Conservation (phyloP, 2,113 vertebrate genomes). For the Phalacrocorax pelagicus region DNA sequence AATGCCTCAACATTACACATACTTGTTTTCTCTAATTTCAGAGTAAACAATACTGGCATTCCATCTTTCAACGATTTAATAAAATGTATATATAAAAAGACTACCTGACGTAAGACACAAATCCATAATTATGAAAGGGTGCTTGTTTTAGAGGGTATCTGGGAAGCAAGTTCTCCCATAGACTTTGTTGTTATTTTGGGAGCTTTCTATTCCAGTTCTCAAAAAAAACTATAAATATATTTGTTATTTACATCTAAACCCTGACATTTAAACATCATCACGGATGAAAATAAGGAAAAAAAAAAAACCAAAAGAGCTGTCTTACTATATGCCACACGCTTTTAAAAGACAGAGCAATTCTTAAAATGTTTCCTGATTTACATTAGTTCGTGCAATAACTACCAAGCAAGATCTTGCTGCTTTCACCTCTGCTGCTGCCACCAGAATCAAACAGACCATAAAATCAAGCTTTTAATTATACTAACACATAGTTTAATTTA, state of each 20-base stretch:
- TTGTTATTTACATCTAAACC: background rate
- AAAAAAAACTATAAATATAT: background rate
- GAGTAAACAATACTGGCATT: background rate
- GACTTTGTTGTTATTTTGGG: background rate
- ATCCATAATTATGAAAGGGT: background rate
- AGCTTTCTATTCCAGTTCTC: background rate
- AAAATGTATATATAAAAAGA: background rate
- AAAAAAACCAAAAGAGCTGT: background rate
- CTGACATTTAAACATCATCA: background rate
- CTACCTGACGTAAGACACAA: background rate
- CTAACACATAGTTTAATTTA: background rate
- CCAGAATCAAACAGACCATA: background rate
- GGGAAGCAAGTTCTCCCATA: background rate
- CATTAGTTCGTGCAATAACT: background rate
- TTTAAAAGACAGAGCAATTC: background rate
- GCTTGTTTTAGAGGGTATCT: background rate
- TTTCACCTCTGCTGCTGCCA: background rate
- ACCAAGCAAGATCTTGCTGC: background rate
- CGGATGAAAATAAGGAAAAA: background rate
- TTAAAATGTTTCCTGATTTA: background rate
- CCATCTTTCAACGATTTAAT: background rate
- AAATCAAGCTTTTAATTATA: background rate
- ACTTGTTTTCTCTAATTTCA: background rate
- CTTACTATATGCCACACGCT: background rate
- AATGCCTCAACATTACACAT: background rate